Conservation (phyloP, 1,140 invertebrate species). For the Monochamus saltuarius region DNA sequence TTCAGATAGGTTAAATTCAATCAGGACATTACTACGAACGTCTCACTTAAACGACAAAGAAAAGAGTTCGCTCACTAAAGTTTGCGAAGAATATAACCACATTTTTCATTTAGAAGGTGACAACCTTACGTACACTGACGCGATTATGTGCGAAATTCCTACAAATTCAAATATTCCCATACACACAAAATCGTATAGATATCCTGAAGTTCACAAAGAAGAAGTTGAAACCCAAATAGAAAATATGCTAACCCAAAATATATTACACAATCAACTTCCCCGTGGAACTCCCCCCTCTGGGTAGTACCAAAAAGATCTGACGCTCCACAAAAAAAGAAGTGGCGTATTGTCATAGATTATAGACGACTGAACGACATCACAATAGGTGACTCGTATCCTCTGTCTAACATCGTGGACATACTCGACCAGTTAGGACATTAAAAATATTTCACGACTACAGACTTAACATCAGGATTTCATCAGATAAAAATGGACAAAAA, state of each 20-base stretch:
- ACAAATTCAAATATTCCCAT: conserved; percentile 41
- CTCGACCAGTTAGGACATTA: conserved; percentile 47
- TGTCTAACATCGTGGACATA: conserved; percentile 57
- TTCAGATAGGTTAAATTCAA: background rate
- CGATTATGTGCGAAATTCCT: conserved; percentile 38
- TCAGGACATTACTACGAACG: background rate
- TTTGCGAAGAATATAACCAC: conserved; percentile 30
- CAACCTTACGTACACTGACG: conserved; percentile 27
- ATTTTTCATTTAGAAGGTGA: conserved; percentile 30
- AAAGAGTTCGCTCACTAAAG: conserved; percentile 21
- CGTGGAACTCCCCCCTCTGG: conserved; percentile 15
- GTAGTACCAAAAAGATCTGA: conserved; percentile 42
- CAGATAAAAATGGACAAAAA: conserved; percentile 11
- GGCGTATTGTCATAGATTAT: conserved; percentile 49
- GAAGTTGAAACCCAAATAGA: conserved; percentile 46
- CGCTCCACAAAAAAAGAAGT: conserved; percentile 39
- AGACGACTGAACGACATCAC: conserved; percentile 47
- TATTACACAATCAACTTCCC: conserved; percentile 14
- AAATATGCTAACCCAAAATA: conserved; percentile 34
- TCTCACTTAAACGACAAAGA: conserved; percentile 21
- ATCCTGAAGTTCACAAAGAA: conserved; percentile 40
- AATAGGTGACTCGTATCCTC: conserved; percentile 51
- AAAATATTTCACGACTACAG: conserved; percentile 50
- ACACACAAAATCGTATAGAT: conserved; percentile 46
- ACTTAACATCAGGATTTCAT: conserved; percentile 35